phyloP scores from a whole-genome alignment of 2,888 invertebrate genomes.

The Patella caerulea region DNA sequence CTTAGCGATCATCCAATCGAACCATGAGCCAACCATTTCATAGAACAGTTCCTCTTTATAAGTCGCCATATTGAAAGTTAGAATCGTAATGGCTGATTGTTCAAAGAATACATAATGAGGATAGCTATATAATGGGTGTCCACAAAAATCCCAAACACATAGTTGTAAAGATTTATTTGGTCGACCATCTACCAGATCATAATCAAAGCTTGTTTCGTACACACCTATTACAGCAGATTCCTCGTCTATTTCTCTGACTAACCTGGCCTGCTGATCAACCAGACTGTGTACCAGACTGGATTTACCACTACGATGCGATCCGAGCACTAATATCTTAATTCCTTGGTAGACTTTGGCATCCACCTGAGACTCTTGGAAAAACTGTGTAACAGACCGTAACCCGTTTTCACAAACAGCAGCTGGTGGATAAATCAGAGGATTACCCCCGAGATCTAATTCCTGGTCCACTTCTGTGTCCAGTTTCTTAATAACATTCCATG shows the following conservation, averaged over 20 bases:
- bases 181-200: slow-evolving; percentile 35
- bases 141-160: slow-evolving; percentile 68
- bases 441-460: slow-evolving; percentile 58
- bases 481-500: slow-evolving; percentile 61
- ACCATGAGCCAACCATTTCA: slow-evolving; percentile 64
- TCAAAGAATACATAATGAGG: slow-evolving; percentile 65
- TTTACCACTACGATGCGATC: slow-evolving; percentile 57
- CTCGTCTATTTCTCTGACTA: slow-evolving; percentile 59
- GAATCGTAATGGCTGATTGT: slow-evolving; percentile 59
- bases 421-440: slow-evolving; percentile 66
- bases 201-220: slow-evolving; percentile 58
- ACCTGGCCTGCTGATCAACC: slow-evolving; percentile 66
- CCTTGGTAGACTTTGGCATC: slow-evolving; percentile 61
- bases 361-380: slow-evolving; percentile 64
- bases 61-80: slow-evolving; percentile 66
- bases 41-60: slow-evolving; percentile 59
- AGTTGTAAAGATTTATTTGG: slow-evolving; percentile 48
- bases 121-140: slow-evolving; percentile 61
- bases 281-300: slow-evolving; percentile 65
- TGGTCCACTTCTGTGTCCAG: slow-evolving; percentile 57
- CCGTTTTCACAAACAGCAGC: slow-evolving; percentile 65
- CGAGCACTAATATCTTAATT: slow-evolving; percentile 58
- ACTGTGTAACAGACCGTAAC: slow-evolving; percentile 62
- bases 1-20: slow-evolving; percentile 68
- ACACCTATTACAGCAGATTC: slow-evolving; percentile 61